Evolutionary conservation across 2,888 invertebrate genomes (phyloP).

Genomic region (Drosophila neonasuta): DNA sequence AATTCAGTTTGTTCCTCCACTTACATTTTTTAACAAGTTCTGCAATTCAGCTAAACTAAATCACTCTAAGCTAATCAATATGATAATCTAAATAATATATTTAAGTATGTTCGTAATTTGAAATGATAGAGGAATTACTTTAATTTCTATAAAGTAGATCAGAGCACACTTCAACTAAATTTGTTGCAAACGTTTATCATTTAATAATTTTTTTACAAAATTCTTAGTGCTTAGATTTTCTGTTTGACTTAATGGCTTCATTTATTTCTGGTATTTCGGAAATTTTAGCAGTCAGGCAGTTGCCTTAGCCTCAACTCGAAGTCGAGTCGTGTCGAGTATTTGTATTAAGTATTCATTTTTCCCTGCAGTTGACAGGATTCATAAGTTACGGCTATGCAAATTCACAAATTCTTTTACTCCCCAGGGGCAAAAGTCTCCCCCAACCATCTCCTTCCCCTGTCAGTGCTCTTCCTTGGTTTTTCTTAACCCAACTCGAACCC

Average conservation of each 20-base stretch:
- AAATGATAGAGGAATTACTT: too few species aligned
- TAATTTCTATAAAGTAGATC: too few species aligned
- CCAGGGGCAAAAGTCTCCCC: conserved; percentile 14
- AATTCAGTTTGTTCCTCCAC: too few species aligned
- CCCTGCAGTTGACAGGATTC: conserved; percentile 51
- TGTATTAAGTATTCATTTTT: conserved; percentile 33
- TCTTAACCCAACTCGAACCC: not conserved
- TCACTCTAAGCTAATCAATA: not conserved
- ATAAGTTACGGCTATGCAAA: conserved; percentile 49
- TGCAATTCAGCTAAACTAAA: too few species aligned
- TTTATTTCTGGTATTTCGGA: conserved; percentile 31
- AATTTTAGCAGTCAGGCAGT: conserved; percentile 26
- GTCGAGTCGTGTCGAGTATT: conserved; percentile 7
- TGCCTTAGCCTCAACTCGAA: not conserved
- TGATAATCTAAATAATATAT: too few species aligned
- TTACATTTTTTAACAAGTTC: too few species aligned
- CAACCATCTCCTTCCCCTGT: not conserved
- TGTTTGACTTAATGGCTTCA: conserved; percentile 20
- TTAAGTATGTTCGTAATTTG: too few species aligned
- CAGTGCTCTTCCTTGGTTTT: not conserved
- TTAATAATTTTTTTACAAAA: not conserved
- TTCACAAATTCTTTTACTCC: conserved; percentile 39
- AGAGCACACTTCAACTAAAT: not conserved
- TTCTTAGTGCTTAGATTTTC: conserved; percentile 6
- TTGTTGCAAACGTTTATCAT: not conserved